phyloP scores from a whole-genome alignment of 2,113 vertebrate genomes.

The Choloepus hoffmanni region DNA sequence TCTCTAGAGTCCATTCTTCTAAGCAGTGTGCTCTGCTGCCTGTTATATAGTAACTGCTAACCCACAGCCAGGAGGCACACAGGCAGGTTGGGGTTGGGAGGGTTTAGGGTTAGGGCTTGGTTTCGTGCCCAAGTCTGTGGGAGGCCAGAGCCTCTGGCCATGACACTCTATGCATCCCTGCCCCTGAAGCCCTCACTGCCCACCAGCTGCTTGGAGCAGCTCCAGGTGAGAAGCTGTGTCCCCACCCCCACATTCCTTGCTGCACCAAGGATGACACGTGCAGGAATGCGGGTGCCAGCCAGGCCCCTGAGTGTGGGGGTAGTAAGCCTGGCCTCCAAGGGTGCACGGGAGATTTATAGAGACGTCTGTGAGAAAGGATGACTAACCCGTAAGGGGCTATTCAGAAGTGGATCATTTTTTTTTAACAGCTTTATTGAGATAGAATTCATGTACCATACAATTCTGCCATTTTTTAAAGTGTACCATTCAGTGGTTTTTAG shows the following conservation, averaged over 20 bases:
- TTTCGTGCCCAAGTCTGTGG: not conserved
- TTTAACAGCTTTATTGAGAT: not conserved
- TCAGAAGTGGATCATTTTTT: not conserved
- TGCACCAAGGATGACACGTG: not conserved
- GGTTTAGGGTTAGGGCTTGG: too few species aligned
- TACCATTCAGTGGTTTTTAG: not conserved
- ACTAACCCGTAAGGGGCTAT: not conserved
- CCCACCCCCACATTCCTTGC: too few species aligned
- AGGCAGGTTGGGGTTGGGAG: not conserved
- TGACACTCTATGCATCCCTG: rapidly evolving
- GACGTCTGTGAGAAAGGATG: not conserved
- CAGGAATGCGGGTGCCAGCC: not conserved
- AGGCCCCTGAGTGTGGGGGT: rapidly evolving
- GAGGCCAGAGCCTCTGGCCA: rapidly evolving
- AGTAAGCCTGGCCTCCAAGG: not conserved
- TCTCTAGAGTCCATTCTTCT: not conserved
- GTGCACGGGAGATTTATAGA: not conserved
- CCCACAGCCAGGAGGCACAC: rapidly evolving
- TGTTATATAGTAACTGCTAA: rapidly evolving
- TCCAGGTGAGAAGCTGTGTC: rapidly evolving
- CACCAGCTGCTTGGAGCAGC: too few species aligned
- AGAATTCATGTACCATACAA: not conserved
- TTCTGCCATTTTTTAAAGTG: not conserved
- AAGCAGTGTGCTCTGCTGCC: rapidly evolving
- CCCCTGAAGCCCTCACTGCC: rapidly evolving